These are phyloP conservation scores for Heliconius congener DNA, from an alignment of 1,140 invertebrate species.

Conservation along the genomic window DNA sequence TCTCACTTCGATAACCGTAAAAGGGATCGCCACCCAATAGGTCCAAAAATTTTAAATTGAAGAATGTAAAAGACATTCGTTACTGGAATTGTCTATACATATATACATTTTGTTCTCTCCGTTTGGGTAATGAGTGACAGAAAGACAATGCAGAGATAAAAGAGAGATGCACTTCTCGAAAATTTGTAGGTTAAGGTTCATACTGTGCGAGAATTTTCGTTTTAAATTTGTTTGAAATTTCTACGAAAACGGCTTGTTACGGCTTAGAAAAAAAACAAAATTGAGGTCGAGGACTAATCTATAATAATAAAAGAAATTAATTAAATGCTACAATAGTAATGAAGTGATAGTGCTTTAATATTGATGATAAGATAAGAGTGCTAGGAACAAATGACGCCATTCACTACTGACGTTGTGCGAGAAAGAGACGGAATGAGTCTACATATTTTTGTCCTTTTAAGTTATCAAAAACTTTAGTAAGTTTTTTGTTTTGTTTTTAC, in stretches of 20 bases:
- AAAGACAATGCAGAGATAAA: too few species aligned
- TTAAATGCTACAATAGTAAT: not conserved
- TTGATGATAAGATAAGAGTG: not conserved
- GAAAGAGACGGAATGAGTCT: not conserved
- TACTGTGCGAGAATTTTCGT: too few species aligned
- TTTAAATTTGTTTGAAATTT: too few species aligned
- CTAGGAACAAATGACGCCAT: not conserved
- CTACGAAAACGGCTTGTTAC: too few species aligned
- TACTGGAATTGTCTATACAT: not conserved
- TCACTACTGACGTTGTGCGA: not conserved
- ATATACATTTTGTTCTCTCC: too few species aligned
- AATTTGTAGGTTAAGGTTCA: too few species aligned
- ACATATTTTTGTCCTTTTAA: not conserved
- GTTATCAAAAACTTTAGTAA: too few species aligned
- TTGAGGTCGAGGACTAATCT: too few species aligned
- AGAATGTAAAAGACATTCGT: not conserved
- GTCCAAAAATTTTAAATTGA: not conserved
- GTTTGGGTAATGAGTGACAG: too few species aligned
- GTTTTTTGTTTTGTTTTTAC: too few species aligned
- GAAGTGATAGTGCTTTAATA: not conserved
- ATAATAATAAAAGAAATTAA: not conserved
- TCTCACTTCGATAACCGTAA: conserved; percentile 3
- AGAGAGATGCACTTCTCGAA: too few species aligned
- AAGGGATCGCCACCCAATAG: not conserved
- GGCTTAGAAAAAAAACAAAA: too few species aligned